Percentiles rank a stretch among this genome's conserved stretches.
Evolutionary conservation across 2,113 vertebrate genomes (phyloP).

Genomic region (Sisor rabdophorus): DNA sequence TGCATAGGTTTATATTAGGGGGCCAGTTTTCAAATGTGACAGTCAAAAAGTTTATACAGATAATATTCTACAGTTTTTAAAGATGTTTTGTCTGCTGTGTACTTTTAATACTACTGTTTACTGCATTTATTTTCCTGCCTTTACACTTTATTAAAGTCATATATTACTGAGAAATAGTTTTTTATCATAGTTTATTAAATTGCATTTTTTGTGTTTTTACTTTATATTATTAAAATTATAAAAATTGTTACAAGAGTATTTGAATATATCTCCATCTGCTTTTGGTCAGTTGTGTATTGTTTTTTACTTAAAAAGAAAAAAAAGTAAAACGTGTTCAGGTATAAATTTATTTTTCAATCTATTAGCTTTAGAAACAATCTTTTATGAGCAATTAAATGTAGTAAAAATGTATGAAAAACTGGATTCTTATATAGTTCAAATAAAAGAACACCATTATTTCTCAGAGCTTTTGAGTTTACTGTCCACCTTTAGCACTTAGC

Average conservation of each 20-base stretch:
- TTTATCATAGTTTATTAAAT: not conserved
- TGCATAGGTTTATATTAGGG: not conserved
- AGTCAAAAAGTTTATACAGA: not conserved
- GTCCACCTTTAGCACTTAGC: not conserved
- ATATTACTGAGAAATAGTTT: not conserved
- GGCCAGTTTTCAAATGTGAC: not conserved
- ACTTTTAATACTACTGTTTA: not conserved
- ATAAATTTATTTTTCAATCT: not conserved
- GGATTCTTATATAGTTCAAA: not conserved
- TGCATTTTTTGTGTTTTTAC: not conserved
- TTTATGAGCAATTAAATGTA: not conserved
- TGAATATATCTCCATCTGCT: not conserved
- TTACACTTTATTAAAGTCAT: constrained; percentile 1
- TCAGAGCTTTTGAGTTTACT: not conserved
- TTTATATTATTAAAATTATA: not conserved
- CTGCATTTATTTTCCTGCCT: constrained; percentile 2
- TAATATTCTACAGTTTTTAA: not conserved
- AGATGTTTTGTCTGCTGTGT: not conserved
- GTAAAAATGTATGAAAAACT: too few relatives aligned
- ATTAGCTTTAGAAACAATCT: not conserved
- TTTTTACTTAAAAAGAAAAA: too few relatives aligned
- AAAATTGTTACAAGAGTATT: too few relatives aligned
- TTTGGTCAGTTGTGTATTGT: not conserved
- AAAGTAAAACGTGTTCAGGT: not conserved
- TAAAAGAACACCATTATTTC: not conserved